Evolutionary conservation across 2,888 invertebrate genomes (phyloP).

Genomic region (Drosophila monieri): DNA sequence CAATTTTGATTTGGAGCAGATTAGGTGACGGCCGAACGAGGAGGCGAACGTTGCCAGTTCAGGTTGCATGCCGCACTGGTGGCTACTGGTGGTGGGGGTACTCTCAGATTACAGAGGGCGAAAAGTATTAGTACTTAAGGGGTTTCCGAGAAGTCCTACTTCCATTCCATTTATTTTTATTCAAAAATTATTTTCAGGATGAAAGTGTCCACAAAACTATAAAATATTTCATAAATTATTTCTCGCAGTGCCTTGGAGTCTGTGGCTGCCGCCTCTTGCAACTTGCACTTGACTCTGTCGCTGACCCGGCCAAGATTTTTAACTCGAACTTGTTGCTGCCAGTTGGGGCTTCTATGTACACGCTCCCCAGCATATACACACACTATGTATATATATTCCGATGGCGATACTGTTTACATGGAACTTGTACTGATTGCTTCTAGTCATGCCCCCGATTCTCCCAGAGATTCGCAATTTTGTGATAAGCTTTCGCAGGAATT

Average conservation of each 20-base stretch:
- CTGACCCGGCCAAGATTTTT: conserved; percentile 70
- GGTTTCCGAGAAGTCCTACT: too few relatives aligned
- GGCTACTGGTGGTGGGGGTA: conserved; percentile 3
- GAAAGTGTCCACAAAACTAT: too few relatives aligned
- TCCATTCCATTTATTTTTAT: too few relatives aligned
- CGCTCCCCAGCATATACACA: conserved; percentile 1
- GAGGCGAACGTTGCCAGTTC: conserved; percentile 23
- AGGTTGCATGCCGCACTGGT: conserved; percentile 63
- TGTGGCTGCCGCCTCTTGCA: conserved; percentile 13
- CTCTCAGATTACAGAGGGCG: neutral
- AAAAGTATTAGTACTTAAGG: neutral
- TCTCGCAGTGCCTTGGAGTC: neutral
- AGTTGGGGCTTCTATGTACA: neutral
- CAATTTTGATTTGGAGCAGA: conserved; percentile 83
- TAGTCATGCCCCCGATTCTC: conserved; percentile 81
- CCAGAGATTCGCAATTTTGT: conserved; percentile 71
- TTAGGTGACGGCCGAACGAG: conserved; percentile 75
- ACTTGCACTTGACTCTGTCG: conserved; percentile 74
- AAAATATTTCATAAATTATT: too few relatives aligned
- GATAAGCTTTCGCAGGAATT: conserved; percentile 76
- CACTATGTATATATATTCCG: conserved; percentile 14
- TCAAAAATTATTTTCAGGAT: neutral
- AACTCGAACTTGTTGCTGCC: conserved; percentile 44
- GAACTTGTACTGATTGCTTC: conserved; percentile 83
- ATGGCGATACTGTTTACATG: conserved; percentile 81